phyloP scores from a whole-genome alignment of 2,113 vertebrate species.

The Mesoclemmys tuberculata region DNA sequence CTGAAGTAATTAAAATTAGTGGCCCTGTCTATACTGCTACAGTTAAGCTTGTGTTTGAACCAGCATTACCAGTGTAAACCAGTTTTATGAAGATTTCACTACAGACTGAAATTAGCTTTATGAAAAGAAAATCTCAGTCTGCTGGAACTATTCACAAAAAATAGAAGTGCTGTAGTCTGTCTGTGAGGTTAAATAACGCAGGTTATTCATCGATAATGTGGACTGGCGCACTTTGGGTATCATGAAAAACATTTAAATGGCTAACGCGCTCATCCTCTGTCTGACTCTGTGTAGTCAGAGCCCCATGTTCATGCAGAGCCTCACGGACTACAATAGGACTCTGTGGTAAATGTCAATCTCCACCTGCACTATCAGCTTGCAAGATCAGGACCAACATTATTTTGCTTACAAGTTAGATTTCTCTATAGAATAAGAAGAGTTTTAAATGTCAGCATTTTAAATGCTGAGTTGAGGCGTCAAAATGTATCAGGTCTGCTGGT shows the following conservation, averaged over 20 bases:
- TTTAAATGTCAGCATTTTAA: not conserved
- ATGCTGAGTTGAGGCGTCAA: not conserved
- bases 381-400: not conserved
- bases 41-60: not conserved
- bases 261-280: not conserved
- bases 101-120: not conserved
- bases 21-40: not conserved
- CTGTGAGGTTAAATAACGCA: accelerated
- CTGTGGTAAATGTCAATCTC: accelerated
- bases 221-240: accelerated
- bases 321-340: not conserved
- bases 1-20: not conserved
- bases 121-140: not conserved
- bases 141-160: not conserved
- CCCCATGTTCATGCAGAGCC: not conserved
- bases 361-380: not conserved
- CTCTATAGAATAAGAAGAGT: not conserved
- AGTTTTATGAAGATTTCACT: not conserved
- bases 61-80: not conserved
- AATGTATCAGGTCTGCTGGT: not conserved
- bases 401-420: not conserved
- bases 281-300: not conserved
- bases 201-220: not conserved
- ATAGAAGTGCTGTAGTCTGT: not conserved
- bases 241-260: not conserved